Base-by-base conservation (phyloP, 2,888 invertebrate genomes). In the Pocota personata region DNA sequence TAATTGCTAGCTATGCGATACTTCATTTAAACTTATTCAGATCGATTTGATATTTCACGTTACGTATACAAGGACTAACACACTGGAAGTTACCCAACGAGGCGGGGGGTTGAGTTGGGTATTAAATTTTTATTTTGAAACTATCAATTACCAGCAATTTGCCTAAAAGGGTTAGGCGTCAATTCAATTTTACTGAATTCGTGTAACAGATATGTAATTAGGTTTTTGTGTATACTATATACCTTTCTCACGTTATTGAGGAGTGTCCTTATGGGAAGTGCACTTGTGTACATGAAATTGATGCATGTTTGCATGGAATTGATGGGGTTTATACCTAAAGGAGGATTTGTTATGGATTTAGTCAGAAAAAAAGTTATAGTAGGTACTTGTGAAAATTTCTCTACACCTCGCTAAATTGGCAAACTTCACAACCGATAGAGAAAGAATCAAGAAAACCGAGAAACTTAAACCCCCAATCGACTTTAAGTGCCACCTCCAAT, bases 141-240 rank as follows among this genome's bases (percentile, higher is more conserved):
- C 86, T 86, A 86, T 80, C 82, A 86, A 86, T 86, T 86, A 86
- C 82, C 55, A 72, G 71, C 60, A 82, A 86, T 86, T 76, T 86
- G 32, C 14, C 52, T 86, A 72, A 86, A 86, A 82, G 86, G 86
- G 86, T 86, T 55, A 64, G 76, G 66, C 58, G 82, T 86, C 76
- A 76, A 71, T 75, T 80, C 24, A 71, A 80, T 73, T 64, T 80
- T 46, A 50, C 19, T 30, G 60, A 60, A 10, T 37, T 82, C 48
- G 4, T 73, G 82, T 57, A 71, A 64, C 55, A 76, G 37, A 82
- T 82, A 82, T 71, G 37, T 64, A 75, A 80, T 71, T 57, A 24
- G 2, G 35, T 35, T 21, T 30, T 32, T 8, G 58, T 2, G 30
- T n/a, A n/a, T n/a, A 14, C 64, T 64, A 76, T 46, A 40, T 19